A percentile compares a stretch with the other conserved stretches of the same genome.
Conservation (phyloP, 2,113 vertebrate species). For the Emydocephalus ijimae region DNA sequence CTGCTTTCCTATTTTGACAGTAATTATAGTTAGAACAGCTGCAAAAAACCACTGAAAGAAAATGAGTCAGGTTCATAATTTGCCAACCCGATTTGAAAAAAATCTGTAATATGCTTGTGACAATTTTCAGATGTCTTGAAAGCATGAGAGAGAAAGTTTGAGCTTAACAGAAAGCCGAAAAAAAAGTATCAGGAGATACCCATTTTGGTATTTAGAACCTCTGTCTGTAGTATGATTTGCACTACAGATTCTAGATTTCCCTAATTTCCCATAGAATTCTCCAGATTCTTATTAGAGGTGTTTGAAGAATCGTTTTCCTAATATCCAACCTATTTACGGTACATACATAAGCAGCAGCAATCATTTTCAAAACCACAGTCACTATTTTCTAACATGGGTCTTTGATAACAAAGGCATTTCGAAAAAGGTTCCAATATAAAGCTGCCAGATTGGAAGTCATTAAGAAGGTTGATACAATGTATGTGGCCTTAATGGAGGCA, state of each 20-base stretch:
- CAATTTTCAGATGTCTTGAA: not conserved
- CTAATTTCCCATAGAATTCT: not conserved
- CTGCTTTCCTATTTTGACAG: constrained; percentile 13
- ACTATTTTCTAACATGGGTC: not conserved
- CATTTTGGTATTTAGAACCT: not conserved
- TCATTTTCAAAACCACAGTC: not conserved
- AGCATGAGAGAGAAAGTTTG: not conserved
- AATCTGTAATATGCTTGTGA: constrained; percentile 8
- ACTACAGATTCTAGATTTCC: not conserved
- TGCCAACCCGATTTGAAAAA: constrained; percentile 13
- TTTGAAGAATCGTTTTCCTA: not conserved
- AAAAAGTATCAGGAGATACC: not conserved
- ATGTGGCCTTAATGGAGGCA: not conserved
- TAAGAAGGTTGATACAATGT: not conserved
- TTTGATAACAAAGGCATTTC: not conserved
- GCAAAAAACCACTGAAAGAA: constrained; percentile 33
- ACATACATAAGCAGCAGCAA: not conserved
- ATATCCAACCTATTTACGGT: not conserved
- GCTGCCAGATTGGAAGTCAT: not conserved
- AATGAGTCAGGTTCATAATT: constrained; percentile 30
- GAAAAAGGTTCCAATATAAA: not conserved
- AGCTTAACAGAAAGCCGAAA: not conserved
- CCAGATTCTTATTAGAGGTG: not conserved
- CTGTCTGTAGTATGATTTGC: not conserved
- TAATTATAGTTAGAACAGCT: constrained; percentile 29